Evolutionary conservation across 2,113 vertebrate genomes (phyloP).

Genomic region (Formicarius rufipectus): DNA sequence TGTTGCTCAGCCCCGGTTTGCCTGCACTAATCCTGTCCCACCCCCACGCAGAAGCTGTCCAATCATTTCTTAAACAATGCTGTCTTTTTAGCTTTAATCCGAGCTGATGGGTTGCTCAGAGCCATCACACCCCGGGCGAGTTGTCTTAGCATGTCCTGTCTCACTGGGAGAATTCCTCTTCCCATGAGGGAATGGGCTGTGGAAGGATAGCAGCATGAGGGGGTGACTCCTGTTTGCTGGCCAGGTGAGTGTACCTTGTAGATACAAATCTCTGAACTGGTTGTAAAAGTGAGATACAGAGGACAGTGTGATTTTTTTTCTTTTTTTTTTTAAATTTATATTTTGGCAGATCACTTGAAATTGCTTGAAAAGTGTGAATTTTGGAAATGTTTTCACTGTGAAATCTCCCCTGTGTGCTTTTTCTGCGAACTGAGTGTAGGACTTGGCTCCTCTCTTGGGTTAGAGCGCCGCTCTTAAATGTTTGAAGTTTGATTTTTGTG

Average conservation of each 20-base stretch:
- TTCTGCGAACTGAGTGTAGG: background rate
- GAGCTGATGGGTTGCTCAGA: background rate
- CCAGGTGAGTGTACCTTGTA: background rate
- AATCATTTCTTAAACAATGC: background rate
- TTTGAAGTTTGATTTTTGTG: background rate
- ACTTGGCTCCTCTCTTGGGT: background rate
- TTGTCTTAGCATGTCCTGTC: background rate
- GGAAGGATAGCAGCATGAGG: background rate
- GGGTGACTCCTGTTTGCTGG: accelerated
- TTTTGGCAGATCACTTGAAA: background rate
- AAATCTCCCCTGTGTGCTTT: background rate
- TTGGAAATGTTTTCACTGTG: background rate
- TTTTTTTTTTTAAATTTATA: background rate
- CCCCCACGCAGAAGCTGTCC: constrained; percentile 34
- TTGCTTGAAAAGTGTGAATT: background rate
- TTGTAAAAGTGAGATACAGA: background rate
- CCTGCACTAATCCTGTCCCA: constrained; percentile 43
- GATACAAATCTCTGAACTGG: background rate
- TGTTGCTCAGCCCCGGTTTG: constrained; percentile 7
- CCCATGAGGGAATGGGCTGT: background rate
- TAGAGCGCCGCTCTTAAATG: background rate
- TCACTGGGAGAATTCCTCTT: background rate
- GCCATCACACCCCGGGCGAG: background rate
- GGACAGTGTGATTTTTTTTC: accelerated
- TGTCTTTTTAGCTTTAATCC: constrained; percentile 14